Base-by-base conservation (phyloP, 2,888 invertebrate genomes). In the Cephus pulcher region DNA sequence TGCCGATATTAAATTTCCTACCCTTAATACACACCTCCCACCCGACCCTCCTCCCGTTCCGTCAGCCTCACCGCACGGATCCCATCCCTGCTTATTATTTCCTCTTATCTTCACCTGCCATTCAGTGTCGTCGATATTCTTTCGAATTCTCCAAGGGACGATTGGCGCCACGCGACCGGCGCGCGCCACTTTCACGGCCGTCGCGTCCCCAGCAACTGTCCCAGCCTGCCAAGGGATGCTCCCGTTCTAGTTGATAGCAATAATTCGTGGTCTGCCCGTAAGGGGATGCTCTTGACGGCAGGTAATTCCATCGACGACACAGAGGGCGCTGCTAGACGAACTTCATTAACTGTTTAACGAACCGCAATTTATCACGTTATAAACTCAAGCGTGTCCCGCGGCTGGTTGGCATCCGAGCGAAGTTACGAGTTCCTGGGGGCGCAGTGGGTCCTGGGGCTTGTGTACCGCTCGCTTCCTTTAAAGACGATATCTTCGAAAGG, bases 311-410 rank as follows among this genome's bases (percentile, higher is more conserved):
- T 76, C 70, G 82, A 77, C 80, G 79, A 77, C 75, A 76, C 78
- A 76, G 69, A 73, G 69, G 74, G n/a, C 32, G 69, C 79, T 80
- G 73, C 78, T 80, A 84, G 81, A 83, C 85, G 83, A 87, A 86
- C 88, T 88, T 85, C 86, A 88, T 90, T 88, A 89, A 88, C 85
- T 87, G 87, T 86, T 87, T 88, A 89, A 89, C 89, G 88, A 89
- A 88, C 86, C 88, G 84, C 85, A 86, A 88, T 89, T 89, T 88
- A 89, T 89, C 84, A 83, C 85, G 82, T 88, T 89, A 88, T 86
- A 87, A 88, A 87, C 85, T 85, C 84, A 23, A 75, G 77, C 76
- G 79, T 78, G 81, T 76, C 73, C 77, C 76, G 71, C 34, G 75
- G 77, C 69, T 78, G 76, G 75, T 73, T 76, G 75, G 74, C 74